These are phyloP conservation scores for Biston betularia DNA, from an alignment of 2,888 invertebrate species.

Conservation along the genomic window DNA sequence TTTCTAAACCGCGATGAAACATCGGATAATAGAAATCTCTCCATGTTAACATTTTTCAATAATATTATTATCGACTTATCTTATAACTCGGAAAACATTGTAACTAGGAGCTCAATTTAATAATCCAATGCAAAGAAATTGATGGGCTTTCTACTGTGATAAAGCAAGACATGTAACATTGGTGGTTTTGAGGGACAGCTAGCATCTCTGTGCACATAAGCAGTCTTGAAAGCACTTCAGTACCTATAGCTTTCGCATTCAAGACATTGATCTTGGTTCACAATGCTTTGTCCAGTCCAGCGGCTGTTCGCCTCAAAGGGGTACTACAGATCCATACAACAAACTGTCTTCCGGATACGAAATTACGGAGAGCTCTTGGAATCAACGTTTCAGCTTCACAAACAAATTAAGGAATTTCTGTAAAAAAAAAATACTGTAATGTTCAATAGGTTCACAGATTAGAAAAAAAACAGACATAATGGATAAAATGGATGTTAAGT, in stretches of 20 bases:
- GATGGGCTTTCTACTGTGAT: conserved; percentile 10
- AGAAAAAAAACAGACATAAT: too few relatives aligned
- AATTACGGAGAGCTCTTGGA: conserved; percentile 40
- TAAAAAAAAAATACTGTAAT: too few relatives aligned
- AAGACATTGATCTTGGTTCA: conserved; percentile 78
- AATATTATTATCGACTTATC: too few relatives aligned
- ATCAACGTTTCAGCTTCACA: conserved; percentile 3
- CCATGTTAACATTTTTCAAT: too few relatives aligned
- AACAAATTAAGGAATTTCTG: neutral
- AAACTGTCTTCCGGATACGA: conserved; percentile 66
- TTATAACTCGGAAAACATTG: too few relatives aligned
- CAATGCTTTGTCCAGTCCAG: conserved; percentile 73
- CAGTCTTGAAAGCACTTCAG: conserved; percentile 58
- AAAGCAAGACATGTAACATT: conserved; percentile 48
- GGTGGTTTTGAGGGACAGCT: conserved; percentile 56
- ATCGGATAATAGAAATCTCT: too few relatives aligned
- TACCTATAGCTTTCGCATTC: conserved; percentile 53
- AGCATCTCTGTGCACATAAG: conserved; percentile 57
- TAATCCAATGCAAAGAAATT: neutral
- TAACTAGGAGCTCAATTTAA: neutral
- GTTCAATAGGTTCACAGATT: too few relatives aligned
- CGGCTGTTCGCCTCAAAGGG: conserved; percentile 67
- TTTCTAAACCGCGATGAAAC: too few relatives aligned
- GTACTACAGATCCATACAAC: conserved; percentile 63
- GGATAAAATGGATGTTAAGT: too few relatives aligned